phyloP scores from a whole-genome alignment of 2,888 invertebrate species.

The Dynastes hyllus region DNA sequence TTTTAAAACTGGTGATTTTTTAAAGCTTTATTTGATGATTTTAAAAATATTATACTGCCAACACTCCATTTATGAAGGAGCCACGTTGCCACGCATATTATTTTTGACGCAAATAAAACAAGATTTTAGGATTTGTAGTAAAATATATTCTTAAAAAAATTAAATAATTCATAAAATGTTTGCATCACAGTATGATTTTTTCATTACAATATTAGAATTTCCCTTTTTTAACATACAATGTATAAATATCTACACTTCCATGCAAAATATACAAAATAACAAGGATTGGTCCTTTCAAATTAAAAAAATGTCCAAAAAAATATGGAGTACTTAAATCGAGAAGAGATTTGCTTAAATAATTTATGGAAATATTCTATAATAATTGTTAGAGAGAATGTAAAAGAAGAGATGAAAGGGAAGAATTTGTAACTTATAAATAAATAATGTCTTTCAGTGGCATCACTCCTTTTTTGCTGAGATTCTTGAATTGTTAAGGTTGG shows the following conservation, averaged over 20 bases:
- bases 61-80: too few species aligned
- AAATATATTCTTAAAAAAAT: slow-evolving; percentile 35
- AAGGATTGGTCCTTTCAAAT: slow-evolving; percentile 25
- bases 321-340: neutral
- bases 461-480: neutral
- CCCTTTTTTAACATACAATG: neutral
- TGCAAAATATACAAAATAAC: slow-evolving; percentile 20
- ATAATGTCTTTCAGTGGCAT: too few species aligned
- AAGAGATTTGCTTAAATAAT: neutral
- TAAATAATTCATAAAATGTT: slow-evolving; percentile 30
- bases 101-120: neutral
- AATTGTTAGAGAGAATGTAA: too few species aligned
- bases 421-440: too few species aligned
- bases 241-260: slow-evolving; percentile 1
- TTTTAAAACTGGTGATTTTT: too few species aligned
- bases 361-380: too few species aligned
- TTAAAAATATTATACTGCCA: too few species aligned
- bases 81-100: too few species aligned
- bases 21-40: too few species aligned
- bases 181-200: slow-evolving; percentile 38
- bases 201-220: slow-evolving; percentile 4
- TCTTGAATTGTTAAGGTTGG: neutral
- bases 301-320: neutral
- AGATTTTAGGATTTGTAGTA: neutral
- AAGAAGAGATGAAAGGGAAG: too few species aligned